Evolutionary conservation across 2,113 vertebrate genomes (phyloP).

Genomic region (Microtus richardsoni): DNA sequence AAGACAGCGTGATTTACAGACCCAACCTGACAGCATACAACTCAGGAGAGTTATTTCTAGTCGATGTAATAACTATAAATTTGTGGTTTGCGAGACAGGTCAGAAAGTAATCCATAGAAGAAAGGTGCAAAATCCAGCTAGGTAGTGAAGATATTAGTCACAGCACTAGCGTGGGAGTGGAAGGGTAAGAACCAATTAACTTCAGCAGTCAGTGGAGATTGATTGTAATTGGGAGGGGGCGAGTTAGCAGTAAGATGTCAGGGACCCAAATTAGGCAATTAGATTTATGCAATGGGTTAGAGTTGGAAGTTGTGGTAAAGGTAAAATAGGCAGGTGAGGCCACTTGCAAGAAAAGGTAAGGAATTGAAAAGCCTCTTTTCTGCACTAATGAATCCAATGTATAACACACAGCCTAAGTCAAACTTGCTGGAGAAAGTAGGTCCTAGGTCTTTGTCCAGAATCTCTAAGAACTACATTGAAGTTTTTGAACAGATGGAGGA

Average conservation of each 20-base stretch:
- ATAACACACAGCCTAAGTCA: neutral
- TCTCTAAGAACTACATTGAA: neutral
- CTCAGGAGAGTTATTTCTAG: neutral
- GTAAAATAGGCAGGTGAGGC: neutral
- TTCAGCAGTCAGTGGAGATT: neutral
- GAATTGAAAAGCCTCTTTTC: neutral
- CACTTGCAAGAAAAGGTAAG: neutral
- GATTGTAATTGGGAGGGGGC: neutral
- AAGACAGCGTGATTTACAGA: neutral
- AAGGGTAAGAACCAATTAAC: constrained; percentile 13
- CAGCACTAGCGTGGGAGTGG: neutral
- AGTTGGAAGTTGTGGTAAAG: neutral
- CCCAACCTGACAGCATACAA: neutral
- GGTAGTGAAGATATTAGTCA: constrained; percentile 11
- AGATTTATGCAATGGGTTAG: constrained; percentile 3
- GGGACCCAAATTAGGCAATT: neutral
- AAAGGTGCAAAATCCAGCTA: constrained; percentile 24
- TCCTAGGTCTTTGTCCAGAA: neutral
- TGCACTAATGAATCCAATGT: neutral
- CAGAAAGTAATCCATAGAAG: constrained; percentile 34
- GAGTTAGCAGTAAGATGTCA: neutral
- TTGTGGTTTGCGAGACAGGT: constrained; percentile 6
- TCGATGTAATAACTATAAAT: constrained; percentile 20
- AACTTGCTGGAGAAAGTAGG: neutral
- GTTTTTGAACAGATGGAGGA: neutral